A percentile compares a stretch with the other conserved stretches of the same genome.
These are phyloP conservation scores for Germaria angustata DNA, from an alignment of 2,888 invertebrate genomes.

Conservation along the genomic window DNA sequence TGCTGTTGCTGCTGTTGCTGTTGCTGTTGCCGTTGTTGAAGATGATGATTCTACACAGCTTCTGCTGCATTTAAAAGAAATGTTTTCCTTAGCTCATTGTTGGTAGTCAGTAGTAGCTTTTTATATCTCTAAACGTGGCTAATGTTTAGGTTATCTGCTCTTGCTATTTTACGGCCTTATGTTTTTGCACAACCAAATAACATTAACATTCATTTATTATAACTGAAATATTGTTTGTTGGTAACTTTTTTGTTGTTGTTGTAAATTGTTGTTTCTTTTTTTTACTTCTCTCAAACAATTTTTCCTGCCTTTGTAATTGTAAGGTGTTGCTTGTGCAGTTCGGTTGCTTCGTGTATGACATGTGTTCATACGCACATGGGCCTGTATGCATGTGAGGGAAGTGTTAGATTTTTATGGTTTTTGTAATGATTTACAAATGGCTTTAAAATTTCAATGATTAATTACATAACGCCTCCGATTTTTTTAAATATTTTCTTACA, in stretches of 20 bases:
- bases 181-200: slow-evolving; percentile 11
- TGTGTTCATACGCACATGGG: slow-evolving; percentile 13
- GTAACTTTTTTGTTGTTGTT: slow-evolving; percentile 17
- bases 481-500: slow-evolving; percentile 38
- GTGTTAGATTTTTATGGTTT: slow-evolving; percentile 61
- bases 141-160: slow-evolving; percentile 59
- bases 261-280: slow-evolving; percentile 10
- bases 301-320: slow-evolving; percentile 45
- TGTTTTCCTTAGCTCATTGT: slow-evolving; percentile 20
- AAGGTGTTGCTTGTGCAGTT: slow-evolving; percentile 49
- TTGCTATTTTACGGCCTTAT: slow-evolving; percentile 41
- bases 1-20: background rate
- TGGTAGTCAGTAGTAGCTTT: slow-evolving; percentile 51
- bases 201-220: slow-evolving; percentile 46
- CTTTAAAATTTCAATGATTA: slow-evolving; percentile 63
- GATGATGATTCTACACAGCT: slow-evolving; percentile 28
- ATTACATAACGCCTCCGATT: slow-evolving; percentile 63
- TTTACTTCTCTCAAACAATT: background rate
- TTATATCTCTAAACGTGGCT: slow-evolving; percentile 61
- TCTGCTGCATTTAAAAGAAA: slow-evolving; percentile 13
- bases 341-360: slow-evolving; percentile 18
- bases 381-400: slow-evolving; percentile 23
- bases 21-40: background rate
- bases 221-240: background rate
- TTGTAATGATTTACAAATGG: slow-evolving; percentile 64